Conservation (phyloP, 2,113 vertebrate genomes). For the Chamaetylas fuelleborni region DNA sequence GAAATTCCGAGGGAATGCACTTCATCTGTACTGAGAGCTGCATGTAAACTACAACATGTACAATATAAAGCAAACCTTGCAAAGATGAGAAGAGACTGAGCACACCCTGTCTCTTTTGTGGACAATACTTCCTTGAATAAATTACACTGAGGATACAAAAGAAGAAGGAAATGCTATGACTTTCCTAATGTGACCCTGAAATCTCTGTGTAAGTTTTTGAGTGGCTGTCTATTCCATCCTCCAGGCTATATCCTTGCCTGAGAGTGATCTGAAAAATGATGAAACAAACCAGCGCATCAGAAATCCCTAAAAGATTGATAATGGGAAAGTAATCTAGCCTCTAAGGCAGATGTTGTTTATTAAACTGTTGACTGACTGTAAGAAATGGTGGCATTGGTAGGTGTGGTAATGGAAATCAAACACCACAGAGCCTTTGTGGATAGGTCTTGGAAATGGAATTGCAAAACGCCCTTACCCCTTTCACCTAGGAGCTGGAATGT, state of each 20-base stretch:
- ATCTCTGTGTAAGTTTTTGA: neutral
- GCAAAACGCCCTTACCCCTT: neutral
- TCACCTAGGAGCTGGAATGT: neutral
- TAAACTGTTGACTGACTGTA: neutral
- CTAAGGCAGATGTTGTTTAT: neutral
- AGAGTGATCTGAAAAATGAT: neutral
- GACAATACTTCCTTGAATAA: slow-evolving; percentile 13
- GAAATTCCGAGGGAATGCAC: neutral
- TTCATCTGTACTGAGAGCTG: neutral
- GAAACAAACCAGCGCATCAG: neutral
- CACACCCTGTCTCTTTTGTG: slow-evolving; percentile 16
- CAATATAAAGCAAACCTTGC: neutral
- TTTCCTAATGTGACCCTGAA: neutral
- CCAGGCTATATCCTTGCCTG: neutral
- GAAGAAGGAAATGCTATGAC: neutral
- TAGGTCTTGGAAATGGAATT: neutral
- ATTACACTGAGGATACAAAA: neutral
- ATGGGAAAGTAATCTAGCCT: neutral
- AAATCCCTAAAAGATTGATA: neutral
- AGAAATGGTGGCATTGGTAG: neutral
- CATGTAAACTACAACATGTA: neutral
- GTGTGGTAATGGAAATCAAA: neutral
- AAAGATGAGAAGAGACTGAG: neutral
- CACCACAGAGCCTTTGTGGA: neutral
- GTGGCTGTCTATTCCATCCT: neutral